Conservation (phyloP, 2,113 vertebrate species). For the Abramis brama region DNA sequence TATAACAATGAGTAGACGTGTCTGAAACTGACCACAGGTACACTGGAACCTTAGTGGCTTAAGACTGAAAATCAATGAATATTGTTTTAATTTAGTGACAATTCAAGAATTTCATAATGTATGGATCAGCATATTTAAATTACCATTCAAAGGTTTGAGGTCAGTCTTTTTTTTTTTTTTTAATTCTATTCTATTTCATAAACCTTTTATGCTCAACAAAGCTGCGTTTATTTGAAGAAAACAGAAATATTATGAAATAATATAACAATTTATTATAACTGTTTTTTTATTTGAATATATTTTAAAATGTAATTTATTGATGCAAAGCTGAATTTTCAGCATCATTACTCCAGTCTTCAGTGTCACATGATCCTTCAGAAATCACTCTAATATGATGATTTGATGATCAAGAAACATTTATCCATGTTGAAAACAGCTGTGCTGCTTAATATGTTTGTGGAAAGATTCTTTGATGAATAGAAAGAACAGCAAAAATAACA, state of each 20-base stretch:
- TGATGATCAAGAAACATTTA: not conserved
- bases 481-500: not conserved
- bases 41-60: not conserved
- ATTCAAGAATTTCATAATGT: not conserved
- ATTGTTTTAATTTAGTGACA: not conserved
- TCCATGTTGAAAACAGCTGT: not conserved
- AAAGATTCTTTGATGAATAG: not conserved
- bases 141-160: not conserved
- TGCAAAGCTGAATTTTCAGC: not conserved
- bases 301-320: not conserved
- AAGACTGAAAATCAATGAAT: not conserved
- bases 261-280: not conserved
- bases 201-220: too few species aligned
- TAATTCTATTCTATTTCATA: too few species aligned
- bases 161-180: too few species aligned
- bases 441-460: not conserved
- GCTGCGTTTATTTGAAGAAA: not conserved
- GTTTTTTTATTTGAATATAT: not conserved
- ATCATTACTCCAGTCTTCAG: not conserved
- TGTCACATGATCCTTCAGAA: not conserved
- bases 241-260: not conserved
- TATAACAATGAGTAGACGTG: constrained; percentile 4
- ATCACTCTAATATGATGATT: not conserved
- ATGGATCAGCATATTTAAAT: too few species aligned
- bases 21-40: not conserved